Percentiles rank a stretch among this genome's conserved stretches.
phyloP scores from a whole-genome alignment of 2,113 vertebrate species.

The Zosterops lateralis region DNA sequence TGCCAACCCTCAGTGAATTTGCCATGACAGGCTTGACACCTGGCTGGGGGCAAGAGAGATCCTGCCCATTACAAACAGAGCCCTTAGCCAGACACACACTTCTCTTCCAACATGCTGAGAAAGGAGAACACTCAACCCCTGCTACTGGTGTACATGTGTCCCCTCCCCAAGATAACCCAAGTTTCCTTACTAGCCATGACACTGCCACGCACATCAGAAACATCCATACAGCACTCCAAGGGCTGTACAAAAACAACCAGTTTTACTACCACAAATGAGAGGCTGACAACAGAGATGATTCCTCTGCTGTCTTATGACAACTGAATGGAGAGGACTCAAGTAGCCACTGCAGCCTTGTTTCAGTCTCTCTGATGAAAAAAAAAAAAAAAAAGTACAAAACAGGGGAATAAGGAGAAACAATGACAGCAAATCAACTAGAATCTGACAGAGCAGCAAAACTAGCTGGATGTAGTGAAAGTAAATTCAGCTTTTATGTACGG shows the following conservation, averaged over 20 bases:
- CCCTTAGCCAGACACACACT: neutral
- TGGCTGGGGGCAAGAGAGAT: neutral
- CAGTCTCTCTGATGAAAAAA: neutral
- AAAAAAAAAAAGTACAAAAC: neutral
- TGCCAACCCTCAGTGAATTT: neutral
- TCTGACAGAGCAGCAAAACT: neutral
- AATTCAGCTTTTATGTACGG: neutral
- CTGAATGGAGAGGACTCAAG: neutral
- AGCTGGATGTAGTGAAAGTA: neutral
- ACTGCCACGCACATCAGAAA: neutral
- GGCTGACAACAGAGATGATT: neutral
- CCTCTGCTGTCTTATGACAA: neutral
- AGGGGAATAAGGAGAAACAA: neutral
- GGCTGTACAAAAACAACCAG: neutral
- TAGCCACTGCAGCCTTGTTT: neutral
- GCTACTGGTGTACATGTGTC: neutral
- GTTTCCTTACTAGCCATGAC: neutral
- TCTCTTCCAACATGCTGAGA: neutral
- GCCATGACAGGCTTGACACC: neutral
- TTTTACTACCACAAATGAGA: neutral
- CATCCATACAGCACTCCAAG: fast-evolving
- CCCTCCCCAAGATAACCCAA: neutral
- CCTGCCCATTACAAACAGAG: neutral
- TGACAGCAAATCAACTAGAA: neutral
- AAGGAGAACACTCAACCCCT: neutral